A percentile compares a stretch with the other conserved stretches of the same genome.
Conservation (phyloP, 37 sponge, comb jelly and placozoan species). For the Sycon ciliatum region DNA sequence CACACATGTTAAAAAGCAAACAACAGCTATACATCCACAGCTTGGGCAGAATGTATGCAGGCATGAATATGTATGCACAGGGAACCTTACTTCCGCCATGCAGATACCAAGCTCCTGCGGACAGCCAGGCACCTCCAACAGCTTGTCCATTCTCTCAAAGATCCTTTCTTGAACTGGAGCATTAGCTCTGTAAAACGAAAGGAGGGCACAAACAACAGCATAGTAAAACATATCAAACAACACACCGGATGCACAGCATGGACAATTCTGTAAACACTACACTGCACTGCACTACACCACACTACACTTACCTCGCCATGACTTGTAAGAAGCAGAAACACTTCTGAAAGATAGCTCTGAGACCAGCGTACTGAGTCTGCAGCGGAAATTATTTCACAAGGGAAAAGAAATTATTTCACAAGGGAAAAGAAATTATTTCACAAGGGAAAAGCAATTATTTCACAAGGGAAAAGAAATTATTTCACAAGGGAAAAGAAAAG, state of each 20-base stretch:
- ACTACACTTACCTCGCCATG: background rate
- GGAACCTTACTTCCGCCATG: conserved; percentile 14
- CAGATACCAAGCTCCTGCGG: conserved; percentile 14
- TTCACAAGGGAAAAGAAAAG: no score
- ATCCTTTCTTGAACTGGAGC: conserved; percentile 29
- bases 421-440: no score
- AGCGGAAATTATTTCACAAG: no score
- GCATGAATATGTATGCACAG: background rate
- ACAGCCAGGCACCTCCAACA: conserved; percentile 30
- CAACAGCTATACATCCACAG: background rate
- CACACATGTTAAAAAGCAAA: background rate
- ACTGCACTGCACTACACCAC: no score
- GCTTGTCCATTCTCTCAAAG: conserved; percentile 43
- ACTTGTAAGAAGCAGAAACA: conserved; percentile 23
- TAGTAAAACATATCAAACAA: no score
- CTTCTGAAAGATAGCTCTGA: conserved; percentile 1
- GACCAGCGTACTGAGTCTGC: background rate
- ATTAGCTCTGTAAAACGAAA: conserved; percentile 1
- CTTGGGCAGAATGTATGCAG: background rate
- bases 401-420: no score
- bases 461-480: no score
- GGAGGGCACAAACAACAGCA: no score
- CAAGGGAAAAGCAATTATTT: no score
- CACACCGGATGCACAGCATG: no score
- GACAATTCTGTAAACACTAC: no score